These are phyloP conservation scores for Saguinus imperator DNA, from an alignment of 2,113 vertebrate species.

Conservation along the genomic window DNA sequence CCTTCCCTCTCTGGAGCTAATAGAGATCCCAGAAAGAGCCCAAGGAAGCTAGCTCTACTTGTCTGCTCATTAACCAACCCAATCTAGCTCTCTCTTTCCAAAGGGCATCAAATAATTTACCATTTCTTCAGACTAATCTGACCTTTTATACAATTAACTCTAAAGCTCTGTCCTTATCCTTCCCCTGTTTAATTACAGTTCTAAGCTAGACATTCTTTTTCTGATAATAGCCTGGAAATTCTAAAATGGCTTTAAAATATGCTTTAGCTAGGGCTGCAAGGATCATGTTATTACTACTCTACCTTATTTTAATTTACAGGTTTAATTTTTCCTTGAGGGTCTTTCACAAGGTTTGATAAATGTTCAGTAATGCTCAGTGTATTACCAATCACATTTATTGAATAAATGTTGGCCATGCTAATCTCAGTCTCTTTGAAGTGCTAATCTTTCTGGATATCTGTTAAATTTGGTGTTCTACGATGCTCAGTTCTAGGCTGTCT, in stretches of 20 bases:
- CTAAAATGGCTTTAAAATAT: neutral
- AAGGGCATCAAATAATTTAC: neutral
- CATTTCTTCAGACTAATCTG: neutral
- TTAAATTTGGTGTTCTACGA: neutral
- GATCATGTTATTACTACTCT: neutral
- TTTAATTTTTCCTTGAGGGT: neutral
- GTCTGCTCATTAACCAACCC: neutral
- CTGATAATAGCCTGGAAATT: conserved; percentile 6
- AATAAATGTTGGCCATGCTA: neutral
- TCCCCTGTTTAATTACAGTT: neutral
- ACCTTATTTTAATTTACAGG: neutral
- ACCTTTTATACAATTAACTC: neutral
- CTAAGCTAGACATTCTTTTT: neutral
- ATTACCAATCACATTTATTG: neutral
- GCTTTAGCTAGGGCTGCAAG: neutral
- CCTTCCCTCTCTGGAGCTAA: neutral
- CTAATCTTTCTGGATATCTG: neutral
- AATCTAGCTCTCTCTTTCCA: neutral
- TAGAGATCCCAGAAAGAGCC: neutral
- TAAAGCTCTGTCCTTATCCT: neutral
- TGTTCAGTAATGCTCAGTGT: neutral
- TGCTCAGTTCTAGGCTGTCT: neutral
- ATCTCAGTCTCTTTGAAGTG: neutral
- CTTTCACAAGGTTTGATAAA: neutral
- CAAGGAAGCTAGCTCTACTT: neutral